These are phyloP conservation scores for Mamestra configurata DNA, from an alignment of 1,140 invertebrate genomes.

Conservation along the genomic window DNA sequence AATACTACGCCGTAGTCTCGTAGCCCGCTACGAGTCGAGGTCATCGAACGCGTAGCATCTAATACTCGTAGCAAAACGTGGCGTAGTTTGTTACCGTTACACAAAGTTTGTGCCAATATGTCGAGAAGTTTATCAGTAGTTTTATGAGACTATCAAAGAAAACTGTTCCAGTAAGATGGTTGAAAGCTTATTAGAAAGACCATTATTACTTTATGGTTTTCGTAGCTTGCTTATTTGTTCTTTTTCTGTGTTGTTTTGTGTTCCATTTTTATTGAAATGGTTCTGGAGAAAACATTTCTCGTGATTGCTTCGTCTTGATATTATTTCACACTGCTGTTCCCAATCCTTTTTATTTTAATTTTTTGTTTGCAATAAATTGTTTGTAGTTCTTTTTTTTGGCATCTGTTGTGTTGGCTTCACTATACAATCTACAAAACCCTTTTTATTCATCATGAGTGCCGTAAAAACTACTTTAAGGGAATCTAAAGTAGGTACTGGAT, in stretches of 20 bases:
- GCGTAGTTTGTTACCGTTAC: neutral
- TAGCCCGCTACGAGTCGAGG: conserved; percentile 19
- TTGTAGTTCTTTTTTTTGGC: too few relatives aligned
- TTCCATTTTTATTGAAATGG: neutral
- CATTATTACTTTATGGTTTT: conserved; percentile 16
- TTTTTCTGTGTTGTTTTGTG: neutral
- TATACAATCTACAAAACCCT: too few relatives aligned
- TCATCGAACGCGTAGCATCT: conserved; percentile 3
- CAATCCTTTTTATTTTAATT: too few relatives aligned
- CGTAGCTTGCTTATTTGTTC: neutral
- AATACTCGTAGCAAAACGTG: neutral
- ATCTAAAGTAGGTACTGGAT: neutral
- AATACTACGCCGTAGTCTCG: conserved; percentile 14
- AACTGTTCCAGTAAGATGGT: conserved; percentile 7
- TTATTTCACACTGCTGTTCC: neutral
- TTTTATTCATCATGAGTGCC: neutral
- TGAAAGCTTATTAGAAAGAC: conserved; percentile 7
- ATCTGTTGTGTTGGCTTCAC: too few relatives aligned
- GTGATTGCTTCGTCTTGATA: neutral
- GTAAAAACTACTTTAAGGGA: neutral
- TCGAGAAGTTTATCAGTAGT: conserved; percentile 30
- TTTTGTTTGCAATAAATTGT: too few relatives aligned
- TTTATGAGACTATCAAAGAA: conserved; percentile 28
- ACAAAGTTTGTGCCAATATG: conserved; percentile 2
- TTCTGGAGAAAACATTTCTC: neutral